phyloP scores from a whole-genome alignment of 1,140 invertebrate species.

The Papilio helenus region DNA sequence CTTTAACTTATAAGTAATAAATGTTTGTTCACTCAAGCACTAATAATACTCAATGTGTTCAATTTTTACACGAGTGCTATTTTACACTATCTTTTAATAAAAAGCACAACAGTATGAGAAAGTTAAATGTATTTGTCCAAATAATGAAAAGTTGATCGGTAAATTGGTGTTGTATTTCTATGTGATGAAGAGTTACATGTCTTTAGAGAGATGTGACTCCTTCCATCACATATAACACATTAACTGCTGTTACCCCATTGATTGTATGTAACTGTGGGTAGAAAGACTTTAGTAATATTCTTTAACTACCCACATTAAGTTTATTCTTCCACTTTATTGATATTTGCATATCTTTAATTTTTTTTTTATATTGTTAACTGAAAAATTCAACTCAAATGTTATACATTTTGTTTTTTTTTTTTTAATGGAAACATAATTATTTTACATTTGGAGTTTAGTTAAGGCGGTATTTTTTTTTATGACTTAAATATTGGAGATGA shows the following conservation, averaged over 20 bases:
- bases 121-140: not conserved
- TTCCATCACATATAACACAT: not conserved
- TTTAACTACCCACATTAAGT: not conserved
- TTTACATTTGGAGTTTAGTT: not conserved
- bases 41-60: constrained; percentile 9
- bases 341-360: not conserved
- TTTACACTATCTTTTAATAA: not conserved
- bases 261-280: not conserved
- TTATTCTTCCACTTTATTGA: not conserved
- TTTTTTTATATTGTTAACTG: not conserved
- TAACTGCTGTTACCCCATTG: not conserved
- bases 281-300: not conserved
- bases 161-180: not conserved
- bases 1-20: not conserved
- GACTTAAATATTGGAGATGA: not conserved
- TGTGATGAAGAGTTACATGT: not conserved
- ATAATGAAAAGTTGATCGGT: not conserved
- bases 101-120: not conserved
- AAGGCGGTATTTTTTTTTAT: not conserved
- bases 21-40: constrained; percentile 6
- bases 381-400: not conserved
- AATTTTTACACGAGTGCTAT: constrained; percentile 13
- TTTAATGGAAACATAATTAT: not conserved
- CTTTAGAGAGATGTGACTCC: too few species aligned
- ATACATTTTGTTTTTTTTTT: not conserved